A percentile compares a stretch with the other conserved stretches of the same genome.
Conservation (phyloP, 2,797 vertebrate genomes). For the Lepidocolaptes lacrymiger region DNA sequence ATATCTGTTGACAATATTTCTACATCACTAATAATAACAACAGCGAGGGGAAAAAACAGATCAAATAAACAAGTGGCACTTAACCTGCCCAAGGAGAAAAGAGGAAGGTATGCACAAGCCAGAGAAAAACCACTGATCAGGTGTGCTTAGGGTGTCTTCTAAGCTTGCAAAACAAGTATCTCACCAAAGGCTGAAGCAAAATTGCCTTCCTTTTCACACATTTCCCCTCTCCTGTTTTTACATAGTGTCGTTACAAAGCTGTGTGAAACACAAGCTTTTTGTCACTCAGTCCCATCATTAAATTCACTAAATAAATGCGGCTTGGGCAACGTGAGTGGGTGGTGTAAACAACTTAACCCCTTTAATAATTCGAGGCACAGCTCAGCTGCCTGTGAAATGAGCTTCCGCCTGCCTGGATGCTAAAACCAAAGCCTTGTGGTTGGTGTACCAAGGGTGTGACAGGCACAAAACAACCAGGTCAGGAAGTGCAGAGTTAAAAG, state of each 20-base stretch:
- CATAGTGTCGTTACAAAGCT: not conserved
- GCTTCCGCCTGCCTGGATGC: constrained; percentile 29
- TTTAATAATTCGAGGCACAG: constrained; percentile 41
- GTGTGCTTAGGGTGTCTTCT: not conserved
- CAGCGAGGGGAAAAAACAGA: not conserved
- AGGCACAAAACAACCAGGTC: not conserved
- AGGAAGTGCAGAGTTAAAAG: constrained; percentile 47
- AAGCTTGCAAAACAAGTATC: not conserved
- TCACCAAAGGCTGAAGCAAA: not conserved
- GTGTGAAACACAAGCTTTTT: not conserved
- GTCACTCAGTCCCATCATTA: not conserved
- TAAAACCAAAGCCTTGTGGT: constrained; percentile 32
- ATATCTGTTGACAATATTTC: not conserved
- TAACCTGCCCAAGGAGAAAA: constrained; percentile 10
- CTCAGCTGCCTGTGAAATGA: not conserved
- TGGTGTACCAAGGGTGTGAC: constrained; percentile 17
- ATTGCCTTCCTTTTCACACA: not conserved
- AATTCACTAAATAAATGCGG: not conserved
- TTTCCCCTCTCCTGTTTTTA: not conserved
- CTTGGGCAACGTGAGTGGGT: not conserved
- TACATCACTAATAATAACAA: not conserved
- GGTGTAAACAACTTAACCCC: not conserved
- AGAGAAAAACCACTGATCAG: not conserved
- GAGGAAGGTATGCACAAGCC: not conserved
- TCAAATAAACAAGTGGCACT: not conserved